Evolutionary conservation across 2,888 invertebrate species (phyloP).

Genomic region (Notodonta ziczac): DNA sequence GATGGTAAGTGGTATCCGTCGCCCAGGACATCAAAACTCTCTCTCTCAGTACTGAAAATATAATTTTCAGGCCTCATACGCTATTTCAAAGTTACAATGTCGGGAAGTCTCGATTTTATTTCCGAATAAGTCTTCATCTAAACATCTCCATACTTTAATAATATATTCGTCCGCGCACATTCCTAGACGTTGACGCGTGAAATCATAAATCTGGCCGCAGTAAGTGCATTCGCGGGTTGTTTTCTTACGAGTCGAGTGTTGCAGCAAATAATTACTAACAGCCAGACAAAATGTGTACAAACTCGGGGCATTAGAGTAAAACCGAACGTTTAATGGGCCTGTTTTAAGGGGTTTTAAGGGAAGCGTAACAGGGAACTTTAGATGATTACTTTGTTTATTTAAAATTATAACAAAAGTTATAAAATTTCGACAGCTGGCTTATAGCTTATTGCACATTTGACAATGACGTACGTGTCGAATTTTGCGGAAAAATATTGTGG

Average conservation of each 20-base stretch:
- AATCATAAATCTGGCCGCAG: conserved; percentile 5
- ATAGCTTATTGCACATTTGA: too few species aligned
- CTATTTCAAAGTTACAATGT: too few species aligned
- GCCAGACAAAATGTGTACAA: conserved; percentile 44
- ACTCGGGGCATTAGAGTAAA: conserved; percentile 55
- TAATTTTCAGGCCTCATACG: too few species aligned
- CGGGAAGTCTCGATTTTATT: background rate
- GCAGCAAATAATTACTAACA: conserved; percentile 18
- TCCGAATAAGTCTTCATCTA: background rate
- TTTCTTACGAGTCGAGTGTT: conserved; percentile 5
- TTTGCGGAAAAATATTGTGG: too few species aligned
- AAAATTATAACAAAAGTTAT: too few species aligned
- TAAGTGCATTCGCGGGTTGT: conserved; percentile 6
- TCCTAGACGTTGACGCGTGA: conserved; percentile 6
- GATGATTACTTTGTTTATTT: too few species aligned
- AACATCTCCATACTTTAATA: background rate
- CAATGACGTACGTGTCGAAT: too few species aligned
- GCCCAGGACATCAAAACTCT: too few species aligned
- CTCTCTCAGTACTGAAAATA: too few species aligned
- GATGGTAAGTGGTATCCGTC: too few species aligned
- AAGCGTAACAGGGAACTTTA: background rate
- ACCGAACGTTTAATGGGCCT: conserved; percentile 50
- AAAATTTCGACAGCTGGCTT: too few species aligned
- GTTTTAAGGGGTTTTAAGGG: conserved; percentile 34
- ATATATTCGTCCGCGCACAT: conserved; percentile 3